Conservation (phyloP, 2,888 invertebrate species). For the Nomada ruficornis region DNA sequence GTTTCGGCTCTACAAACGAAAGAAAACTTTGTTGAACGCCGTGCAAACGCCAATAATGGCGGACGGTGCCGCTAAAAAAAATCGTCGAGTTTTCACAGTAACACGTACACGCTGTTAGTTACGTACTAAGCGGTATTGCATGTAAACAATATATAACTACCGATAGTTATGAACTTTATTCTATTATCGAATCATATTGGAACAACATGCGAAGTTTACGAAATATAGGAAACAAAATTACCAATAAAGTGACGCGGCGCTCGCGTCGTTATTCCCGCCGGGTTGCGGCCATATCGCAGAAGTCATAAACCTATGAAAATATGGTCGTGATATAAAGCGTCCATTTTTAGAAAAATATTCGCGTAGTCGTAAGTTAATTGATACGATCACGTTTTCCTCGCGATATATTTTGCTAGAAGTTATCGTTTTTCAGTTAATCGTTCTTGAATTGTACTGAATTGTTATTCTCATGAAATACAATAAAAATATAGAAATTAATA, state of each 20-base stretch:
- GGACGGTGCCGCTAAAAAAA: constrained; percentile 55
- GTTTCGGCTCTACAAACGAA: constrained; percentile 6
- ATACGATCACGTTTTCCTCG: background rate
- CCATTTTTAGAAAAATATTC: constrained; percentile 1
- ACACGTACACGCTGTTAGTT: constrained; percentile 17
- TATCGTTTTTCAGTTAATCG: too few species aligned
- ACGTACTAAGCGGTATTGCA: constrained; percentile 8
- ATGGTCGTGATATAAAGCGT: background rate
- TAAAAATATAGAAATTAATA: background rate
- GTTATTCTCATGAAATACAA: background rate
- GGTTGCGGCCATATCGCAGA: constrained; percentile 7
- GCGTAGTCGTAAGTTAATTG: background rate
- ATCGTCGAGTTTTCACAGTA: constrained; percentile 8
- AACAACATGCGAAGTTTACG: constrained; percentile 31
- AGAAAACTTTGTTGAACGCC: constrained; percentile 47
- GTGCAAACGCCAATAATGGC: constrained; percentile 61
- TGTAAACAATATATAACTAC: background rate
- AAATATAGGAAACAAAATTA: constrained; percentile 44
- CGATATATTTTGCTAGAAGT: background rate
- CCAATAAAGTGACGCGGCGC: constrained; percentile 45
- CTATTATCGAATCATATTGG: constrained; percentile 33
- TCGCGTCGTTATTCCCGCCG: constrained; percentile 57
- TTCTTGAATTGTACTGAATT: background rate
- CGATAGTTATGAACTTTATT: constrained; percentile 23
- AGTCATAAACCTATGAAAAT: constrained; percentile 19